Percentiles rank a stretch among this genome's conserved stretches.
phyloP scores from a whole-genome alignment of 2,113 vertebrate genomes.

The Himantopus leucocephalus region DNA sequence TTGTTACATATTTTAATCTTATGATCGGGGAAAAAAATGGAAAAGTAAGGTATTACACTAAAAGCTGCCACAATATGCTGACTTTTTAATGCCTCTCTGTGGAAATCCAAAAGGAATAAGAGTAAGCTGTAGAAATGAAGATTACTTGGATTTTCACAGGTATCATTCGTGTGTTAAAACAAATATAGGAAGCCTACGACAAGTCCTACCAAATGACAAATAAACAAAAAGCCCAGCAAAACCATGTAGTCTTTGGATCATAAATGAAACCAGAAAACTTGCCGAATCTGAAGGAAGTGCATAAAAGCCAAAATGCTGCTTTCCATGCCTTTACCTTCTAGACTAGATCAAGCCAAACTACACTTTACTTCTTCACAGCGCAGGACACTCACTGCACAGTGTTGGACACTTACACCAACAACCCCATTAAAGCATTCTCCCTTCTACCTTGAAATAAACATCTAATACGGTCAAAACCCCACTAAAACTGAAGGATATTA shows the following conservation, averaged over 20 bases:
- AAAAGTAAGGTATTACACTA: neutral
- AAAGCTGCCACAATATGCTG: neutral
- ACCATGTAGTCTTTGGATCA: neutral
- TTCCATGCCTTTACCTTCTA: neutral
- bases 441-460: neutral
- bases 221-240: neutral
- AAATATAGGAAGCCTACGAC: neutral
- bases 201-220: neutral
- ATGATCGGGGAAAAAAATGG: fast-evolving
- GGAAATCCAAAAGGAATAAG: neutral
- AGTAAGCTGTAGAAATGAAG: neutral
- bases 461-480: fast-evolving
- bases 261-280: neutral
- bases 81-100: neutral
- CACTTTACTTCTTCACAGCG: neutral
- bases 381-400: fast-evolving
- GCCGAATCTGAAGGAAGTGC: neutral
- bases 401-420: neutral
- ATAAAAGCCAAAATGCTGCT: neutral
- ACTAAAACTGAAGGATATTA: neutral
- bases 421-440: neutral
- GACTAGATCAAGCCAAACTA: neutral
- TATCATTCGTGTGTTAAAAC: neutral
- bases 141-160: neutral
- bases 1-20: neutral